Evolutionary conservation across 2,113 vertebrate genomes (phyloP).

Genomic region (Saguinus midas): DNA sequence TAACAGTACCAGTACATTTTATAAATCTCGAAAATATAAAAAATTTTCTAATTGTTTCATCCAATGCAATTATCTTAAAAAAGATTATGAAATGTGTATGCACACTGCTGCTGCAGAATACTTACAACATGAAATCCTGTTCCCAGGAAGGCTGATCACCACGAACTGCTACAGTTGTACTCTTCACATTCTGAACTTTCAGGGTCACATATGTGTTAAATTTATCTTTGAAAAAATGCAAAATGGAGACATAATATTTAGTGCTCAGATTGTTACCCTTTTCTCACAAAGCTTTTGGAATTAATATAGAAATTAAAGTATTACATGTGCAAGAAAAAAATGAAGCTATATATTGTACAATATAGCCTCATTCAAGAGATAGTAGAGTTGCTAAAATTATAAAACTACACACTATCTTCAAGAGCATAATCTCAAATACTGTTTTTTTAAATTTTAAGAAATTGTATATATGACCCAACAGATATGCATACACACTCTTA

Average conservation of each 20-base stretch:
- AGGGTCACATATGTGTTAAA: conserved; percentile 96
- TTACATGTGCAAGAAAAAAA: conserved; percentile 4
- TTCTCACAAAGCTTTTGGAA: conserved; percentile 34
- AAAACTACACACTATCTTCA: background rate
- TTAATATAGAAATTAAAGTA: conserved; percentile 43
- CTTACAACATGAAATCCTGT: conserved; percentile 99
- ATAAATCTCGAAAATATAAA: background rate
- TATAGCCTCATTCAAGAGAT: conserved; percentile 4
- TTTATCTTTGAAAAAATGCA: conserved; percentile 87
- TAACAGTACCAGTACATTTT: background rate
- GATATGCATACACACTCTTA: background rate
- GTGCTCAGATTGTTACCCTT: background rate
- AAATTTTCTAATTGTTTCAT: background rate
- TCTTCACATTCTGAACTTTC: conserved; percentile 99
- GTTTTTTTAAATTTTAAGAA: conserved; percentile 46
- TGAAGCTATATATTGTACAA: background rate
- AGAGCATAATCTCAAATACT: background rate
- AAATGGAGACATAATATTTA: conserved; percentile 48
- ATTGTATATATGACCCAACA: background rate
- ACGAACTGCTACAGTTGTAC: conserved; percentile 92
- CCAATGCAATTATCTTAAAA: background rate
- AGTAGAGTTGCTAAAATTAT: background rate
- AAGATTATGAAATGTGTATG: background rate
- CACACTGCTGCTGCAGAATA: conserved; percentile 56
- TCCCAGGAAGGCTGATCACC: conserved; percentile 96